Evolutionary conservation across 2,113 vertebrate species (phyloP), one percentile per base, ranked within the genome.

Genomic region (Vidua macroura): DNA sequence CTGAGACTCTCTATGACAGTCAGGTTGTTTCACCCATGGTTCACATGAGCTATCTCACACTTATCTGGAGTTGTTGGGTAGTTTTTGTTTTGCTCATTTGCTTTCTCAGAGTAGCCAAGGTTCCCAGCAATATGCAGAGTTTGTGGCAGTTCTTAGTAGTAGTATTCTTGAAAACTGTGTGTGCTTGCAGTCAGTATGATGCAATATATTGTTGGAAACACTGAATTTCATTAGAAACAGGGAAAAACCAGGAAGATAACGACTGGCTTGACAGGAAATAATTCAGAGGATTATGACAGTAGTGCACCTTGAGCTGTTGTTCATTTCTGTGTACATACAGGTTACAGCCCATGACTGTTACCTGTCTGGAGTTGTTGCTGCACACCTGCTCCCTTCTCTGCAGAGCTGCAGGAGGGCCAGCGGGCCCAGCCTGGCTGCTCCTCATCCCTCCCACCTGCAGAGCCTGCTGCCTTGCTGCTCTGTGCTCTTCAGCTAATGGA

Each of bases 11-110:
- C 0, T 1, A 30, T 75, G 64, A 9, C 48, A 44, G 24, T 63
- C 69, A 0, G 1, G n/a, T 68, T 62, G 17, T 73, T 83, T 90
- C 17, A 69, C n/a, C n/a, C 58, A 27, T 2, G 0, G 1, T 80
- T 92, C 46, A 10, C 0, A 1, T 56, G 51, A 88, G 33, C 69
- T 23, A 9, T 83, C 33, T 91, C 64, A 52, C 30, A 9, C 1
- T 0, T 74, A 87, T n/a, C 46, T 66, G 37, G 22, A 73, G 48
- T 37, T 70, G 15, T 11, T 68, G 48, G 4, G 17, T 68, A 33
- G 3, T 27, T 82, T 92, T 68, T 70, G 10, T 83, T 78, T 51
- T 59, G 11, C 49, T 95, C 1, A 0, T 86, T 63, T 83, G 30
- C 56, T 86, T 88, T 88, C 68, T 67, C 35, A 44, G 22, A 39